These are phyloP conservation scores for Sapajus apella DNA, from an alignment of 2,113 vertebrate species.

Conservation along the genomic window DNA sequence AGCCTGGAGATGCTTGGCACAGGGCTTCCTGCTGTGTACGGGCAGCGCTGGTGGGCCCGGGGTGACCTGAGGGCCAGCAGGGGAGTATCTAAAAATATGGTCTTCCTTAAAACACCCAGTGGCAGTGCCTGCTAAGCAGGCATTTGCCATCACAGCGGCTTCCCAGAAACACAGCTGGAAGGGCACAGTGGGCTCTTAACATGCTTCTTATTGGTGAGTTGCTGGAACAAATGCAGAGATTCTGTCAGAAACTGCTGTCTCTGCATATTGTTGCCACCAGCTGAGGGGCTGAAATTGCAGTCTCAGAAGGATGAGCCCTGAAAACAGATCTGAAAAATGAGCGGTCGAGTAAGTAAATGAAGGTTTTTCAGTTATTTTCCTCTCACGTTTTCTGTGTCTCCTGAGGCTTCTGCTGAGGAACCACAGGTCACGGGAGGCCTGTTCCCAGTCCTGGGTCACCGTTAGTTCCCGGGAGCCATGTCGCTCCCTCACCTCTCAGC, in stretches of 20 bases:
- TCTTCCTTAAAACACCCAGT: neutral
- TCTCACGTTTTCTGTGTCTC: neutral
- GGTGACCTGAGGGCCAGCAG: neutral
- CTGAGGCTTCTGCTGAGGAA: neutral
- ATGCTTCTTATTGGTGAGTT: neutral
- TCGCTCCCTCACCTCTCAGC: neutral
- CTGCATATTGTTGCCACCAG: neutral
- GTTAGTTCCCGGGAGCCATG: neutral
- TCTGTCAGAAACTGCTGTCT: neutral
- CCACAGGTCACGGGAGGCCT: neutral
- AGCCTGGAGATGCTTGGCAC: neutral
- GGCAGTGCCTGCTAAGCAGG: neutral
- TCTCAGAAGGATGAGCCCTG: neutral
- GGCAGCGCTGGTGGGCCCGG: slow-evolving; percentile 15
- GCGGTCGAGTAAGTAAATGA: neutral
- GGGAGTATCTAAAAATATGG: neutral
- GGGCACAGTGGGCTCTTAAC: neutral
- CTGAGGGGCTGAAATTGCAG: neutral
- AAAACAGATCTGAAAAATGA: neutral
- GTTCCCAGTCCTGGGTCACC: neutral
- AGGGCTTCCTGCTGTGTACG: neutral
- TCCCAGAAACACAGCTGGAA: neutral
- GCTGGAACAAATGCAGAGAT: neutral
- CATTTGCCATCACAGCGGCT: neutral
- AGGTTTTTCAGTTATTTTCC: neutral